Conservation (phyloP, 2,113 vertebrate genomes). For the Naja naja region DNA sequence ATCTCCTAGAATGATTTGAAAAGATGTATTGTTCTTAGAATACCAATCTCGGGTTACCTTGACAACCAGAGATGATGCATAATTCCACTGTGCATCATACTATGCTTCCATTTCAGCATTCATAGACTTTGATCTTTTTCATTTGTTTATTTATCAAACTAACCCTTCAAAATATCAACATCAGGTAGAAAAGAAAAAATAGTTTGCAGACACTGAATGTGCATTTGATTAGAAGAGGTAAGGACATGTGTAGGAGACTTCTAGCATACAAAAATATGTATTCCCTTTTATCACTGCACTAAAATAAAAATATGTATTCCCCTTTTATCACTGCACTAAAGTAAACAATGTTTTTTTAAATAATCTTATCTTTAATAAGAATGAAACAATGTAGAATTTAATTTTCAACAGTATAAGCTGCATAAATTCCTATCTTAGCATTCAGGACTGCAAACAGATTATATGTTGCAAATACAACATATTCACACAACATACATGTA, state of each 20-base stretch:
- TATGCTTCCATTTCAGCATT: conserved; percentile 42
- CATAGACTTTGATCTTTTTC: conserved; percentile 48
- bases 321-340: background rate
- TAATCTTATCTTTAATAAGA: background rate
- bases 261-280: background rate
- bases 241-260: background rate
- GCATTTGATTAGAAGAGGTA: background rate
- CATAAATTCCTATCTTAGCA: background rate
- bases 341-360: background rate
- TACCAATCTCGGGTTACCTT: conserved; percentile 50
- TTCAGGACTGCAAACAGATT: background rate
- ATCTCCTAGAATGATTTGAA: conserved; percentile 46
- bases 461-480: background rate
- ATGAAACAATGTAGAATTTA: background rate
- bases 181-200: conserved; percentile 22
- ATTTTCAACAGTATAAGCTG: background rate
- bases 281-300: background rate
- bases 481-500: background rate
- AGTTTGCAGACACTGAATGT: background rate
- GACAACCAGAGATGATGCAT: conserved; percentile 56
- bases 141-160: conserved; percentile 52
- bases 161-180: conserved; percentile 44
- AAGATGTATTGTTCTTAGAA: conserved; percentile 43
- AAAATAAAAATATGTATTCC: conserved; percentile 6
- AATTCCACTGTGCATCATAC: conserved; percentile 39